Evolutionary conservation across 2,113 vertebrate species (phyloP), one percentile per base, ranked within the genome.

Genomic region (Dasyornis broadbenti): DNA sequence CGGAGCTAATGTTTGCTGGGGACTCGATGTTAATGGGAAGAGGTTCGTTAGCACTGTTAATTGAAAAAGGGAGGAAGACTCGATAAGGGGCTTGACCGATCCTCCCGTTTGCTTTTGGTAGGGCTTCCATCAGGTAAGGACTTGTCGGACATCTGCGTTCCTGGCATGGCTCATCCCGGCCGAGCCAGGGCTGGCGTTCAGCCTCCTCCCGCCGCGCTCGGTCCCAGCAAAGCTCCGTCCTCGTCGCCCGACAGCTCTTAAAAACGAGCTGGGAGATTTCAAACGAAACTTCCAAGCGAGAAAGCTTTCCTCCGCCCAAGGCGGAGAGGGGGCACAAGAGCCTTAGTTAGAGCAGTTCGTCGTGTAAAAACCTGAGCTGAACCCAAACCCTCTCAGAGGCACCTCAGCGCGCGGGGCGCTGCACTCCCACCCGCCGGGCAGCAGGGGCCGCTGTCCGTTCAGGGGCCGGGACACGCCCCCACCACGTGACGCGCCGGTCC

Each of bases 121-220:
- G 8, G 12, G 21, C 1, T 53, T 75, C 45, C 61, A 9, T 3
- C 37, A 75, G 27, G 12, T 4, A 33, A 27, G 0, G 2, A 12
- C 3, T 0, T 4, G 14, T 10, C 1, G 1, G 35, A 22, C 4
- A 4, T 2, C 0, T 0, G 17, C 5, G 11, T 2, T 2, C 5
- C 15, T 0, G 2, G 19, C 1, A 1, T 2, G 9, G 16, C 40
- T 45, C 33, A 9, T 12, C 13, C 28, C 0, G 0, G 9, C 63
- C 7, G 13, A 0, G 4, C 8, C 10, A 8, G 24, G 26, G 20
- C 70, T 12, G 64, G 0, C 0, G 1, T 2, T 26, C 30, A 4
- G 60, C 50, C 28, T 22, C 17, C 0, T 33, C 13, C 4, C 2
- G 5, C 40, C 11, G 15, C 0, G 47, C 65, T 73, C 18, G 5